Evolutionary conservation across 1,140 invertebrate genomes (phyloP), one percentile per base, ranked within the genome.

Genomic region (Philaenus spumarius): DNA sequence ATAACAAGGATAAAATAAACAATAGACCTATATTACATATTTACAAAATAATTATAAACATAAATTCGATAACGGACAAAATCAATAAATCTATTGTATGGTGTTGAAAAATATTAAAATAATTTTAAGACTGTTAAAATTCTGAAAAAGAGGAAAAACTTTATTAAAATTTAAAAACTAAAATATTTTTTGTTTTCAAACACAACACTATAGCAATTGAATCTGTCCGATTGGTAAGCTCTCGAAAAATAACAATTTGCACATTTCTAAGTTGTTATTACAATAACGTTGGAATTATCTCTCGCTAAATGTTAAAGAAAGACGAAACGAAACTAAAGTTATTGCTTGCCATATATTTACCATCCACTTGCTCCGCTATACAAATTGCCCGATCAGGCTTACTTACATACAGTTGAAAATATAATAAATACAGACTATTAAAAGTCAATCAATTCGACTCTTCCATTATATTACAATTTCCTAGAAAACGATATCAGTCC

Each of bases 291-390:
- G 37, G 17, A 53, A 53, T 22, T 37, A 53, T 17, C 30, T 22
- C 22, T 30, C 15, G 14, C 22, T 47, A 47, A 47, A 4, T 39
- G 35, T 53, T 53, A 53, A 37, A 53, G 17, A 39, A 17, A 20
- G 24, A 17, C 3, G 12, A 22, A 30, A 39, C 19, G 45, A 20
- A 53, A 15, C 1, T 37, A 53, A 4, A 2, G 34, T 53, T 53
- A 53, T 53, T 53, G 50, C 50, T 53, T 53, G 35, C 34, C 7
- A 15, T 37, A 34, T 51, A 35, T 15, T 35, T 35, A 37, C 47
- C 23, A 30, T 15, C 7, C 22, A 37, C 12, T 51, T 15, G 9
- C 35, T 30, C 17, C 35, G 3, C 30, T 39, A 39, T 53, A 53
- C 35, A 39, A 53, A 15, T 51, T 14, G 35, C 34, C 50, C 37